Evolutionary conservation across 1,140 invertebrate species (phyloP).

Genomic region (Drosophila triauraria): DNA sequence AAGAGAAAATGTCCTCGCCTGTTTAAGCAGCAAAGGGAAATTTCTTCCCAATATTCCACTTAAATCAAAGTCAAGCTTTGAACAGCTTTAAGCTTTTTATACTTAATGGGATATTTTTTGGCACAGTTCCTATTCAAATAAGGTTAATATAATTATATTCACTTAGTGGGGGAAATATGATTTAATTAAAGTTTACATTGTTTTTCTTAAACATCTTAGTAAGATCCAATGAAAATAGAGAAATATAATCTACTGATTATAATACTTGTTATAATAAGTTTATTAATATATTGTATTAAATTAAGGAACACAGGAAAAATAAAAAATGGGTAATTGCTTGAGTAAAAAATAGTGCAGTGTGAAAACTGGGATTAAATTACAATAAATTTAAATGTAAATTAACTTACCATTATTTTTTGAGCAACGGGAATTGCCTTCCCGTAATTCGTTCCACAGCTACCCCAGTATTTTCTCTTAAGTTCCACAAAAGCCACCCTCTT

Average conservation of each 20-base stretch:
- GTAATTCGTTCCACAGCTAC: not conserved
- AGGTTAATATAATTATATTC: slow-evolving; percentile 4
- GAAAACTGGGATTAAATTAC: not conserved
- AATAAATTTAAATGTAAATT: not conserved
- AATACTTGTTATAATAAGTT: no score
- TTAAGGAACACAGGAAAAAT: no score
- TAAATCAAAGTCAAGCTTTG: slow-evolving; percentile 16
- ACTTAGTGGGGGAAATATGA: not conserved
- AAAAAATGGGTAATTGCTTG: no score
- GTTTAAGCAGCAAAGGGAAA: not conserved
- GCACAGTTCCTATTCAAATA: not conserved
- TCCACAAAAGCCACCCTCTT: slow-evolving; percentile 28
- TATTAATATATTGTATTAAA: no score
- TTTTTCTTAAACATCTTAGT: no score
- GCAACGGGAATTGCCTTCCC: no score
- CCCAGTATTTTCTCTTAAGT: slow-evolving; percentile 39
- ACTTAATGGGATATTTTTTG: not conserved
- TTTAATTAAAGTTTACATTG: no score
- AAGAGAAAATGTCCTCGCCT: slow-evolving; percentile 35
- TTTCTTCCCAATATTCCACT: not conserved
- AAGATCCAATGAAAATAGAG: no score
- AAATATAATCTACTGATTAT: no score
- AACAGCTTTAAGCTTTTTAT: slow-evolving; percentile 41
- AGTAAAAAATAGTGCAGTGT: not conserved
- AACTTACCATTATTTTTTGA: not conserved